Evolutionary conservation across 2,888 invertebrate species (phyloP).

Genomic region (Lymantria monacha): DNA sequence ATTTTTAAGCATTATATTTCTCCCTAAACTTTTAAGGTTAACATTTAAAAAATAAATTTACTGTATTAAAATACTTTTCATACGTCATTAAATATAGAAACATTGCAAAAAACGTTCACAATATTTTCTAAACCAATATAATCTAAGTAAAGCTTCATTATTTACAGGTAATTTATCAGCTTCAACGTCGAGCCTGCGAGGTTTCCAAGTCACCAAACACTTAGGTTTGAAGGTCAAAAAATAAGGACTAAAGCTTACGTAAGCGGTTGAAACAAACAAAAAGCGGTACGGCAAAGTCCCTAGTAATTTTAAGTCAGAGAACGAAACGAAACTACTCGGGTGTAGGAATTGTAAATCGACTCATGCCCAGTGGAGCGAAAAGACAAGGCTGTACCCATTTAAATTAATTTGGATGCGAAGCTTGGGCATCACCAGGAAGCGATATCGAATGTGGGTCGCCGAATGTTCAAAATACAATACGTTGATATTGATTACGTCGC

Average conservation of each 20-base stretch:
- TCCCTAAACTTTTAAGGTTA: too few species aligned
- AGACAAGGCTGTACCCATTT: conserved; percentile 70
- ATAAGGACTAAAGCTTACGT: conserved; percentile 40
- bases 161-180: conserved; percentile 49
- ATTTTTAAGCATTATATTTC: too few species aligned
- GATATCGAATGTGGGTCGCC: conserved; percentile 36
- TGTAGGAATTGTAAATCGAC: conserved; percentile 71
- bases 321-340: conserved; percentile 62
- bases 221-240: conserved; percentile 38
- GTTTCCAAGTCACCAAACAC: conserved; percentile 31
- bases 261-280: conserved; percentile 51
- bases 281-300: conserved; percentile 45
- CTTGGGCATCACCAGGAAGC: conserved; percentile 39
- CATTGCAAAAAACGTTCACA: neutral
- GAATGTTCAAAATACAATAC: conserved; percentile 21
- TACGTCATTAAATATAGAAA: neutral
- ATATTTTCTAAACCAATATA: conserved; percentile 10
- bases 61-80: neutral
- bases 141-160: conserved; percentile 33
- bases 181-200: conserved; percentile 12
- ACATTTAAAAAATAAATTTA: too few species aligned
- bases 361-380: conserved; percentile 63
- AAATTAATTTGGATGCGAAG: conserved; percentile 65
- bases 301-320: conserved; percentile 68
- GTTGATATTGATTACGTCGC: conserved; percentile 17